Percentiles rank a stretch among this genome's conserved stretches.
These are phyloP conservation scores for Hirtodrosophila trivittata DNA, from an alignment of 2,888 invertebrate genomes.

Conservation along the genomic window DNA sequence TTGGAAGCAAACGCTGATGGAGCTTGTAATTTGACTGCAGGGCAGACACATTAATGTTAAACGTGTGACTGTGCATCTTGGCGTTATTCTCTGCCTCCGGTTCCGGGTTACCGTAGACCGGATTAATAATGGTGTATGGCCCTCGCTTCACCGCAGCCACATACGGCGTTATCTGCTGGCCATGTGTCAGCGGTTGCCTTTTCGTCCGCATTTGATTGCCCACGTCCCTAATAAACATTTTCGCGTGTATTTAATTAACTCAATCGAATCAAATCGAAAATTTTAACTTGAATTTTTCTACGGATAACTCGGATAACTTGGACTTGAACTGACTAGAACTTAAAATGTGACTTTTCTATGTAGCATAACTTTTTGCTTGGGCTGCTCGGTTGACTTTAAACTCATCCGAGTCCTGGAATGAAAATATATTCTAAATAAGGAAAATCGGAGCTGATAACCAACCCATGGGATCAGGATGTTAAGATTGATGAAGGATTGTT, in stretches of 20 bases:
- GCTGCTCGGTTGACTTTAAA: slow-evolving; percentile 19
- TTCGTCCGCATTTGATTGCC: neutral
- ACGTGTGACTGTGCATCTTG: slow-evolving; percentile 52
- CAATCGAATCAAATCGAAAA: slow-evolving; percentile 12
- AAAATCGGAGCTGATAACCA: no score
- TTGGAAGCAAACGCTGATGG: slow-evolving; percentile 51
- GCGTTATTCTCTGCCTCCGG: slow-evolving; percentile 5
- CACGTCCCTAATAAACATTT: slow-evolving; percentile 61
- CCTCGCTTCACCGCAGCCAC: slow-evolving; percentile 59
- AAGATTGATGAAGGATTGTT: no score
- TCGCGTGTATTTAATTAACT: slow-evolving; percentile 5
- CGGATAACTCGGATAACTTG: slow-evolving; percentile 16
- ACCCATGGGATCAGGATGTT: no score
- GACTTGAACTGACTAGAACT: slow-evolving; percentile 14
- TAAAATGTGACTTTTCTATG: neutral
- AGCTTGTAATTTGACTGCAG: slow-evolving; percentile 46
- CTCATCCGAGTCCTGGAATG: no score
- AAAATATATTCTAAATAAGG: no score
- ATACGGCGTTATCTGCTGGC: slow-evolving; percentile 29
- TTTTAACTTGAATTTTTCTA: slow-evolving; percentile 55
- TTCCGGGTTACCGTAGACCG: slow-evolving; percentile 42
- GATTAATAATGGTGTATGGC: slow-evolving; percentile 54
- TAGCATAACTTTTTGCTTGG: neutral
- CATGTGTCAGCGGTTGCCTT: neutral
- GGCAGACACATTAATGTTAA: slow-evolving; percentile 48